Conservation (phyloP, 92 coral and sea anemone species). For the Chrysogorgia sp. region DNA sequence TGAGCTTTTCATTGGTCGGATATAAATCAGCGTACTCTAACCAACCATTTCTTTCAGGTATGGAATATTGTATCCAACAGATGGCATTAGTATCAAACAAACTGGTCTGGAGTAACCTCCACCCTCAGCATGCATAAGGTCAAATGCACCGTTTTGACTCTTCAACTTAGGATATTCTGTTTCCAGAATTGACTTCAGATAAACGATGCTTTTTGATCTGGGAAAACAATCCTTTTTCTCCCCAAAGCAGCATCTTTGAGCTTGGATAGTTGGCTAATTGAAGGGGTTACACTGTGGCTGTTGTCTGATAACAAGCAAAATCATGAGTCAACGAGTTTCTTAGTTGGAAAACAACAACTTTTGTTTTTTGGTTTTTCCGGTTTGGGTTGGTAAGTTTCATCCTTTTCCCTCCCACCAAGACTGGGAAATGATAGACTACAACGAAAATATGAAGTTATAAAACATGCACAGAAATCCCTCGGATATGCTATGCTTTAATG, state of each 20-base stretch:
- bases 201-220: constrained; percentile 40
- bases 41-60: constrained; percentile 48
- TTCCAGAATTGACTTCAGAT: constrained; percentile 37
- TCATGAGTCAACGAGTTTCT: constrained; percentile 55
- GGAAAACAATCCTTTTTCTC: constrained; percentile 28
- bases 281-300: constrained; percentile 30
- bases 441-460: too few species aligned
- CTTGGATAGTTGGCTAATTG: constrained; percentile 28
- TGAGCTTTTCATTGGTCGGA: constrained; percentile 44
- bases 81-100: constrained; percentile 27
- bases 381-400: background rate
- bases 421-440: background rate
- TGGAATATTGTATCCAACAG: constrained; percentile 47
- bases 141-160: constrained; percentile 55
- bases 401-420: constrained; percentile 22
- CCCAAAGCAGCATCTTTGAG: constrained; percentile 50
- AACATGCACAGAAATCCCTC: too few species aligned
- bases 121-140: constrained; percentile 48
- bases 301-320: constrained; percentile 46
- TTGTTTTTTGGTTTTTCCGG: background rate
- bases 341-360: constrained; percentile 28
- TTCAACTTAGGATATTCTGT: constrained; percentile 42
- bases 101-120: constrained; percentile 51
- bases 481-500: too few species aligned
- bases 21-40: constrained; percentile 41